Conservation (phyloP, 2,888 invertebrate species). For the Stenolophus ochropezus region DNA sequence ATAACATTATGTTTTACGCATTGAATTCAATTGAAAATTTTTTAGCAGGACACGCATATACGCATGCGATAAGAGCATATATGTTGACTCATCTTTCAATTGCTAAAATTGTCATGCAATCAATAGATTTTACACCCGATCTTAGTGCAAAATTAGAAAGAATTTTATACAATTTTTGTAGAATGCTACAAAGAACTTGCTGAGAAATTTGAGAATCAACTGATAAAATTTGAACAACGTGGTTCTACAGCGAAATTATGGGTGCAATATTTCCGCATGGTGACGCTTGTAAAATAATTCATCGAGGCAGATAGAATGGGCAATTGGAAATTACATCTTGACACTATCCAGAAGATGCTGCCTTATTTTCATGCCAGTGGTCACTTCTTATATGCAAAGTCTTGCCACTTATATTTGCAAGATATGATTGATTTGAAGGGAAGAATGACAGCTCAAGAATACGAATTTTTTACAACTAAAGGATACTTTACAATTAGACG, state of each 20-base stretch:
- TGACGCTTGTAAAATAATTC: constrained; percentile 66
- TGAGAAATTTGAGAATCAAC: constrained; percentile 75
- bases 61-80: constrained; percentile 65
- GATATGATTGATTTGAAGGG: neutral
- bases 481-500: neutral
- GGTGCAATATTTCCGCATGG: constrained; percentile 66
- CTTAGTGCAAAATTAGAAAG: constrained; percentile 20
- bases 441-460: neutral
- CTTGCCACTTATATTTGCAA: neutral
- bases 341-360: constrained; percentile 55
- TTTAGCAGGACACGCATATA: constrained; percentile 65
- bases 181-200: constrained; percentile 45
- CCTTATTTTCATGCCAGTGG: constrained; percentile 50
- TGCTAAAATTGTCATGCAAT: constrained; percentile 55
- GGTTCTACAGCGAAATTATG: constrained; percentile 65
- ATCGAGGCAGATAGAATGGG: constrained; percentile 67
- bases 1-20: constrained; percentile 66
- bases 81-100: constrained; percentile 63
- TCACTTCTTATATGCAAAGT: constrained; percentile 14
- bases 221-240: constrained; percentile 68
- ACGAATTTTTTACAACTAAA: neutral
- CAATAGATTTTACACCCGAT: constrained; percentile 16
- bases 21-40: constrained; percentile 64
- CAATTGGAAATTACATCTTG: constrained; percentile 66
- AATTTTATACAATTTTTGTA: constrained; percentile 58